Conservation (phyloP, 2,113 vertebrate species). For the Anas platyrhynchos region DNA sequence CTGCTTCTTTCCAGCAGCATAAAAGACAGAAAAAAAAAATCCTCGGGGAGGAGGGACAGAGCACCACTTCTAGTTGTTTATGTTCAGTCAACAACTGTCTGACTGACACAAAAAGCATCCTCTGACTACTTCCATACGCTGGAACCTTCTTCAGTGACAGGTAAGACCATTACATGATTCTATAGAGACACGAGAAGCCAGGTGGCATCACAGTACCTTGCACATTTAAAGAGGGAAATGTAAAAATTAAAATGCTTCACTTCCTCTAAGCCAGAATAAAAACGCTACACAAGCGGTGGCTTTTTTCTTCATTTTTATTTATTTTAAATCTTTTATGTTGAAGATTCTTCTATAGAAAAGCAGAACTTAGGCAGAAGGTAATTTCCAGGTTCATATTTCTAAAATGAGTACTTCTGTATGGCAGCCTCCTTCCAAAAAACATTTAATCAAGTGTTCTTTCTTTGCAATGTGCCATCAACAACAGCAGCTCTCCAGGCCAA, state of each 20-base stretch:
- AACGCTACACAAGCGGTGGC: neutral
- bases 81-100: neutral
- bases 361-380: neutral
- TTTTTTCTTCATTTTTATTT: neutral
- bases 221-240: neutral
- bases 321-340: neutral
- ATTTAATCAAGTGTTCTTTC: neutral
- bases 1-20: slow-evolving; percentile 10
- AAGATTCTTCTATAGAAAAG: slow-evolving; percentile 2
- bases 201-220: neutral
- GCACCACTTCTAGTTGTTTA: neutral
- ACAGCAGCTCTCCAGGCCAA: neutral
- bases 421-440: neutral
- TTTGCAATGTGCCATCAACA: neutral
- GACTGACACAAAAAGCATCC: slow-evolving; percentile 3
- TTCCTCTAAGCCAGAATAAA: neutral
- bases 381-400: neutral
- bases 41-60: neutral
- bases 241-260: neutral
- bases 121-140: neutral
- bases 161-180: neutral
- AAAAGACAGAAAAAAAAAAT: slow-evolving; percentile 10
- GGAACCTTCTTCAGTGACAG: neutral
- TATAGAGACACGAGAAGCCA: neutral
- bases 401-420: neutral